These are phyloP conservation scores for Piaya cayana DNA, from an alignment of 2,113 vertebrate genomes.

Conservation along the genomic window DNA sequence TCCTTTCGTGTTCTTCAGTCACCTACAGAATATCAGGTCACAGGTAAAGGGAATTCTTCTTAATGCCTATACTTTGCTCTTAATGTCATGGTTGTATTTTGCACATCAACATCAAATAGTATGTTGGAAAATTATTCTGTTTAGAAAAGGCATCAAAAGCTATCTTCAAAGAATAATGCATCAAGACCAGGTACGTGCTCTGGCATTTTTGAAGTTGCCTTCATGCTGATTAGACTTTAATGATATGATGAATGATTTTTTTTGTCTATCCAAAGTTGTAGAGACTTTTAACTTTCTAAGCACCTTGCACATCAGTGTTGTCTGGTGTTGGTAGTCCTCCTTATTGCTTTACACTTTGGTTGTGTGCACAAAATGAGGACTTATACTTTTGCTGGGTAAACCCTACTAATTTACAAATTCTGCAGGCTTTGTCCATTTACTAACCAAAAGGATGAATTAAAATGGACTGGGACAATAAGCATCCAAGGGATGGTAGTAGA, in stretches of 20 bases:
- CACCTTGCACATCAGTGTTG: not conserved
- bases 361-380: not conserved
- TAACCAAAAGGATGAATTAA: not conserved
- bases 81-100: not conserved
- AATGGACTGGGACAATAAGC: not conserved
- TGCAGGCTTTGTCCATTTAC: not conserved
- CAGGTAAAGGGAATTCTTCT: not conserved
- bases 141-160: constrained; percentile 57
- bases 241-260: constrained; percentile 8
- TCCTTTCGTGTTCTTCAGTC: not conserved
- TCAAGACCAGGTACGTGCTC: not conserved
- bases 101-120: constrained; percentile 25
- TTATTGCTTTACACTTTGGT: not conserved
- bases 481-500: not conserved
- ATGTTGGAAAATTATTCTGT: constrained; percentile 17
- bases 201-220: constrained; percentile 29
- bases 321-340: not conserved
- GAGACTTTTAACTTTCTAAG: not conserved
- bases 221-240: constrained; percentile 28
- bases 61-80: not conserved
- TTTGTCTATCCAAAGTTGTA: not conserved
- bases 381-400: not conserved
- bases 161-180: constrained; percentile 34
- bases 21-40: not conserved
- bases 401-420: not conserved